These are phyloP conservation scores for Noctilio leporinus DNA, from an alignment of 2,113 vertebrate genomes.

Conservation along the genomic window DNA sequence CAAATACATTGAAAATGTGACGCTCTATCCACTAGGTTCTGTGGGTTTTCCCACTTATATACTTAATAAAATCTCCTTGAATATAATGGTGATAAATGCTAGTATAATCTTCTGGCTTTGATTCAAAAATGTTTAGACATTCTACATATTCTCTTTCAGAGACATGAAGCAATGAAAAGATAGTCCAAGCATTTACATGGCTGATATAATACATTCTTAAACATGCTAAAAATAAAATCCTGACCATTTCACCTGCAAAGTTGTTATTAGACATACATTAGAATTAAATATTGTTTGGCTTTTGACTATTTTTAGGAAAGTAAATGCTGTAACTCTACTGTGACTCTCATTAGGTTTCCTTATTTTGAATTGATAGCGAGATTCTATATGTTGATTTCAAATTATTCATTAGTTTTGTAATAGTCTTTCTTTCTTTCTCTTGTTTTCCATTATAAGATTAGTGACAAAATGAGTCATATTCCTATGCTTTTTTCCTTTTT, in stretches of 20 bases:
- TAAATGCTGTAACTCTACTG: neutral
- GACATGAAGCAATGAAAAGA: neutral
- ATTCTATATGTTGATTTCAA: conserved; percentile 34
- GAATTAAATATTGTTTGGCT: conserved; percentile 18
- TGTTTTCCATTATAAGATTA: conserved; percentile 50
- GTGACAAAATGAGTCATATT: conserved; percentile 10
- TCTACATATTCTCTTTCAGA: neutral
- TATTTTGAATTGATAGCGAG: conserved; percentile 31
- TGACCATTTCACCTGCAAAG: neutral
- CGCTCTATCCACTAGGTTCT: neutral
- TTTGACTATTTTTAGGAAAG: conserved; percentile 60
- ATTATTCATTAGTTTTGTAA: conserved; percentile 6
- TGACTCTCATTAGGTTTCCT: neutral
- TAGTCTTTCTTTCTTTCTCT: conserved; percentile 8
- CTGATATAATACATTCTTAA: neutral
- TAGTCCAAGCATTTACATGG: neutral
- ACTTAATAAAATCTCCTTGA: neutral
- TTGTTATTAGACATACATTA: neutral
- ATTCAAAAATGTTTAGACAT: neutral
- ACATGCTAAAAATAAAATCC: neutral
- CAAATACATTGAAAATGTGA: neutral
- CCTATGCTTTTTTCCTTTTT: neutral
- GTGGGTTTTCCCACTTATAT: neutral
- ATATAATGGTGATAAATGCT: neutral
- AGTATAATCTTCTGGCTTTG: neutral